Percentiles rank a stretch among this genome's conserved stretches.
Conservation (phyloP, 37 sponge, comb jelly and placozoan genomes). For the Petrosia ficiformis region DNA sequence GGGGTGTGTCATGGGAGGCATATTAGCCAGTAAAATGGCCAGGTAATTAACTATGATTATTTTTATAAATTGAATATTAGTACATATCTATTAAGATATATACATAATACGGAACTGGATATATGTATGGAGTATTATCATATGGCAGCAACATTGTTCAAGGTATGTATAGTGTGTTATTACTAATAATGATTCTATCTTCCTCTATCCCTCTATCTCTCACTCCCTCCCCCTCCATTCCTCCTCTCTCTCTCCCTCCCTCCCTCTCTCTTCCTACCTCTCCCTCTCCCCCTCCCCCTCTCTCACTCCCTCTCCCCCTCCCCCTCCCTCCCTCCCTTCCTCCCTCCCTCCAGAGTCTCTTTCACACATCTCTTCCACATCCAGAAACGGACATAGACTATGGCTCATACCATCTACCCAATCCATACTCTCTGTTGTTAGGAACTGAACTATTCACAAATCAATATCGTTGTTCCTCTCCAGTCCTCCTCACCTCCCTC, state of each 20-base stretch:
- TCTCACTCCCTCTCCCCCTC: constrained; percentile 10
- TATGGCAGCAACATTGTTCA: constrained; percentile 52
- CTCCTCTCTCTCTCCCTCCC: too few relatives aligned
- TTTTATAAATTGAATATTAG: neutral
- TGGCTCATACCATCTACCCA: constrained; percentile 19
- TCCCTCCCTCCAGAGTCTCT: constrained; percentile 15
- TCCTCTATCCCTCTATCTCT: too few relatives aligned
- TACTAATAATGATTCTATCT: too few relatives aligned
- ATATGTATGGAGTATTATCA: constrained; percentile 53
- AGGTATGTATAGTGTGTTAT: too few relatives aligned
- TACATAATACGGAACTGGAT: constrained; percentile 44
- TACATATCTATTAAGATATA: constrained; percentile 24
- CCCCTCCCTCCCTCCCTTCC: constrained; percentile 14
- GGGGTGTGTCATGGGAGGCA: constrained; percentile 61
- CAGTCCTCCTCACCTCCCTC: constrained; percentile 34
- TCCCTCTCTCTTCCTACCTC: neutral
- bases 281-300: too few relatives aligned
- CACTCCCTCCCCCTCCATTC: too few relatives aligned
- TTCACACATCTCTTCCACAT: constrained; percentile 35
- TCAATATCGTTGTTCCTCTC: constrained; percentile 30
- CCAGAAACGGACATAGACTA: constrained; percentile 55
- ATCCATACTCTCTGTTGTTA: constrained; percentile 43
- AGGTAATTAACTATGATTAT: constrained; percentile 43
- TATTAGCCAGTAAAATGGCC: constrained; percentile 56
- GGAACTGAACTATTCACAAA: constrained; percentile 70